Evolutionary conservation across 2,888 invertebrate genomes (phyloP), one percentile per base, ranked within the genome.

Genomic region (Steinernema carpocapsae): DNA sequence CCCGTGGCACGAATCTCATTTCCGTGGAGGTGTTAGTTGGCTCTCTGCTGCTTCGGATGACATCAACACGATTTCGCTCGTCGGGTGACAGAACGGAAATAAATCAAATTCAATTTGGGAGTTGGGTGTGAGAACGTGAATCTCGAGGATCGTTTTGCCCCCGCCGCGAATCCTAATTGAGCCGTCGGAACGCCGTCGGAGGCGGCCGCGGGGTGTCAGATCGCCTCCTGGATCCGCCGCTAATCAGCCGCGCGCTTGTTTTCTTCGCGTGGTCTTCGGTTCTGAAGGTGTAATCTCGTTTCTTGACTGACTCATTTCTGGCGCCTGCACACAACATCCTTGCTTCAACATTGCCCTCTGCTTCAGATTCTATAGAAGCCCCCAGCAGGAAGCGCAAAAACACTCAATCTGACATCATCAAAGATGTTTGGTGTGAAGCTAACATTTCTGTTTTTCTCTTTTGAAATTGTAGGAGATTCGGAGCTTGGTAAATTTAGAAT

Each of bases 81-180:
- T 24, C 26, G 56, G 56, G 26, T 56, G 56, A 56, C 56, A 22
- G 56, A 56, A 10, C 4, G 56, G 24, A 24, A 56, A 56, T 56
- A 56, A 56, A 56, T 56, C 56, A 56, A 56, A 56, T 56, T 26
- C 56, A 56, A 56, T 56, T 56, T 56, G 56, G 56, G 12, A 6
- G 6, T 10, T 51, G 7, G 51, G 51, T 12, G 22, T 24, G n/a
- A 12, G 22, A 22, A 56, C 6, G 51, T 19, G 51, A 19, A 51
- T 51, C 56, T 56, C 56, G 56, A 56, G 56, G 56, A 14, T 26
- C 24, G 26, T 56, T 56, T 24, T 26, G 26, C n/a, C 26, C 22
- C 26, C 56, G n/a, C 56, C 56, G 56, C 3, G 26, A 26, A 22
- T 22, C 56, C 56, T 56, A 56, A 56, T 56, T 56, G 56, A 26